Percentiles rank a stretch among this genome's conserved stretches.
Conservation (phyloP, 2,113 vertebrate genomes). For the Phainopepla nitens region DNA sequence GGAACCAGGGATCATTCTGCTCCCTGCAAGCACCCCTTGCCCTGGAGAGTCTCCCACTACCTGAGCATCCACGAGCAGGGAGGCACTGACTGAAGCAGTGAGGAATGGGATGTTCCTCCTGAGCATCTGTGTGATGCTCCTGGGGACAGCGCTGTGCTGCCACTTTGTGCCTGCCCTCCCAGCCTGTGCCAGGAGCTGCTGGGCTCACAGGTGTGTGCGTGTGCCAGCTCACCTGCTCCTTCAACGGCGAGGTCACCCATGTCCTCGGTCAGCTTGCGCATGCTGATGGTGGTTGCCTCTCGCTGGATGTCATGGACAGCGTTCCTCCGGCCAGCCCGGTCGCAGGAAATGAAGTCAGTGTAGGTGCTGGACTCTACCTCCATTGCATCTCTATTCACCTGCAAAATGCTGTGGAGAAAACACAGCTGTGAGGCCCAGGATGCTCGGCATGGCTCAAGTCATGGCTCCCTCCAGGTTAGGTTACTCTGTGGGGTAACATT, state of each 20-base stretch:
- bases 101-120: not conserved
- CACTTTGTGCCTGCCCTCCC: not conserved
- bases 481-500: not conserved
- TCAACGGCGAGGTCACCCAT: constrained; percentile 71
- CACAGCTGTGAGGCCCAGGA: not conserved
- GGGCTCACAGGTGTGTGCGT: not conserved
- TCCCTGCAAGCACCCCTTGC: not conserved
- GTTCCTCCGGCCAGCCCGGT: constrained; percentile 92
- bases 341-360: constrained; percentile 93
- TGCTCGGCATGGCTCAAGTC: not conserved
- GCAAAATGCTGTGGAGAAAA: constrained; percentile 63
- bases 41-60: not conserved
- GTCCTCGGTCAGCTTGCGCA: constrained; percentile 85
- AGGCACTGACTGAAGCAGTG: not conserved
- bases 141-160: not conserved
- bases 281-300: constrained; percentile 73
- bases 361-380: constrained; percentile 94
- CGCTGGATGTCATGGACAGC: constrained; percentile 89
- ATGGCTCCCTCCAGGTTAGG: not conserved
- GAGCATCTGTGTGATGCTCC: not conserved
- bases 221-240: constrained; percentile 65
- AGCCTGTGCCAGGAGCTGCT: not conserved
- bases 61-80: not conserved
- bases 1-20: not conserved
- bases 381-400: constrained; percentile 84